A percentile compares a stretch with the other conserved stretches of the same genome.
Evolutionary conservation across 2,888 invertebrate genomes (phyloP).

Genomic region (Hermaeophaga mercurialis): DNA sequence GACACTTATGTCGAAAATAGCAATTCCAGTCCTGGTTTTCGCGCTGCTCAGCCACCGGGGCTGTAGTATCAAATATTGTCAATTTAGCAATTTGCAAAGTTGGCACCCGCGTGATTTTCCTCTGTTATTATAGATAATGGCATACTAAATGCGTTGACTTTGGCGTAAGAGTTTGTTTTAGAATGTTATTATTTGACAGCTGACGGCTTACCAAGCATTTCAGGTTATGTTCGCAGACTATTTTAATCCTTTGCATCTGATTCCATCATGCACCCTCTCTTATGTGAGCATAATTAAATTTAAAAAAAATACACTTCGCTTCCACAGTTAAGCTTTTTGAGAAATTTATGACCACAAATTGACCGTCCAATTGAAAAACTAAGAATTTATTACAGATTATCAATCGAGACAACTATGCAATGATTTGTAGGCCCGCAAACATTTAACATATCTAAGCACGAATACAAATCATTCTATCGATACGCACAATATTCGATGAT

Average conservation of each 20-base stretch:
- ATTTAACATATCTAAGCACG: not conserved
- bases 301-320: no score
- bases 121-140: slow-evolving; percentile 58
- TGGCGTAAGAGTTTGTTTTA: slow-evolving; percentile 54
- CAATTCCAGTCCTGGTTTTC: slow-evolving; percentile 7
- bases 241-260: slow-evolving; percentile 28
- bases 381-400: no score
- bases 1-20: not conserved
- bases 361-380: no score
- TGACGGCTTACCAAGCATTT: slow-evolving; percentile 51
- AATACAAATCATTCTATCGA: slow-evolving; percentile 7
- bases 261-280: no score
- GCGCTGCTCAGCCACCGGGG: not conserved
- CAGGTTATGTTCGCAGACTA: slow-evolving; percentile 32
- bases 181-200: slow-evolving; percentile 54
- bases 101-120: slow-evolving; percentile 52
- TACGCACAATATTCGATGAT: slow-evolving; percentile 34
- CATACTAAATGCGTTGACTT: slow-evolving; percentile 57
- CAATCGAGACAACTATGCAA: no score
- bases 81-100: slow-evolving; percentile 58
- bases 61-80: slow-evolving; percentile 57
- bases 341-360: no score
- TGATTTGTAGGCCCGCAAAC: no score
- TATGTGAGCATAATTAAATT: no score
- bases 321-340: no score